Evolutionary conservation across 35 echinoderm and acorn worm genomes (phyloP).

Genomic region (Strongylocentrotus purpuratus): DNA sequence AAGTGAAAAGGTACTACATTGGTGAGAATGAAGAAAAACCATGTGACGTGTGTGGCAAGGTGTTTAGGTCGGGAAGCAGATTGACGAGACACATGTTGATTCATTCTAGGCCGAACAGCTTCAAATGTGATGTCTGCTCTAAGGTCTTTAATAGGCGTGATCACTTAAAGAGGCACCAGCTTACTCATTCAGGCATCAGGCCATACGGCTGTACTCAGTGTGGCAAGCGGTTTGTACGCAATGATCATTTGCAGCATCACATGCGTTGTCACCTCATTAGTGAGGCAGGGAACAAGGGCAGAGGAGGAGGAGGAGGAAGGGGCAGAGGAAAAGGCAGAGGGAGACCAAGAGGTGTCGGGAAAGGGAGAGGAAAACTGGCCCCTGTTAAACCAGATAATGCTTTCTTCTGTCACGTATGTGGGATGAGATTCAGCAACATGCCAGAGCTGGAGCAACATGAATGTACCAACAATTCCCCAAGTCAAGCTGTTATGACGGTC

Average conservation of each 20-base stretch:
- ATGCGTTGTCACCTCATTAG: slow-evolving; percentile 22
- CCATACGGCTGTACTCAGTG: slow-evolving; percentile 50
- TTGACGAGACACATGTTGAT: slow-evolving; percentile 45
- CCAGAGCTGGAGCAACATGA: slow-evolving; percentile 34
- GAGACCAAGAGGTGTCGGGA: not conserved
- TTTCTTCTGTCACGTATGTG: slow-evolving; percentile 47
- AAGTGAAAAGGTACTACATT: not conserved
- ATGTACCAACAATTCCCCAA: slow-evolving; percentile 28
- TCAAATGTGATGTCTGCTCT: slow-evolving; percentile 48
- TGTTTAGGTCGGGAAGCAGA: slow-evolving; percentile 35
- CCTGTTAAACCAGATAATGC: slow-evolving; percentile 27
- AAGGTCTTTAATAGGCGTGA: slow-evolving; percentile 44
- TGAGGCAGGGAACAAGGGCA: slow-evolving; percentile 14
- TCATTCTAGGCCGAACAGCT: slow-evolving; percentile 36
- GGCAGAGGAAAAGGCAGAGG: slow-evolving; percentile 16
- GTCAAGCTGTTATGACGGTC: slow-evolving; percentile 18
- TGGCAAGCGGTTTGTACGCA: slow-evolving; percentile 44
- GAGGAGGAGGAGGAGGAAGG: slow-evolving; percentile 1
- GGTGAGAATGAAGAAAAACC: slow-evolving; percentile 28
- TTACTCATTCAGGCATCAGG: slow-evolving; percentile 38
- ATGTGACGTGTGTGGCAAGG: slow-evolving; percentile 37
- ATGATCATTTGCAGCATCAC: slow-evolving; percentile 50
- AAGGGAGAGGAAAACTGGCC: not conserved
- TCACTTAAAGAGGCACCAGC: slow-evolving; percentile 48
- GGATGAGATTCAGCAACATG: slow-evolving; percentile 45